phyloP scores from a whole-genome alignment of 2,797 vertebrate species.

The Coendou prehensilis region DNA sequence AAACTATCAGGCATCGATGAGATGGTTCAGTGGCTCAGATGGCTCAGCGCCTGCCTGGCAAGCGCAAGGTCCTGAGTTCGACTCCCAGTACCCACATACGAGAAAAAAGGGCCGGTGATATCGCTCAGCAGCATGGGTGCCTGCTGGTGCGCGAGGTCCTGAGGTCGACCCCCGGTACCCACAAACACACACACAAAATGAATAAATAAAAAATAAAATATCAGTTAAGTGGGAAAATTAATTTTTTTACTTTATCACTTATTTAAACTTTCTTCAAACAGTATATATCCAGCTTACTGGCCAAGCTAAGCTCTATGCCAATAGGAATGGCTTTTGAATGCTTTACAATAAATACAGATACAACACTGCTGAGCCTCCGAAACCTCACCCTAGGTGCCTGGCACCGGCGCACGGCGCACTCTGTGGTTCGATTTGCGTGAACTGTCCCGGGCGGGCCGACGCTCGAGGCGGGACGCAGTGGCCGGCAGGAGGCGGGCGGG shows the following conservation, averaged over 20 bases:
- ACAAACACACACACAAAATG: no score
- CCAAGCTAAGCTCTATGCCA: neutral
- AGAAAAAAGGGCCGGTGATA: no score
- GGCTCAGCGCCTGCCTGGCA: no score
- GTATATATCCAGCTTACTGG: neutral
- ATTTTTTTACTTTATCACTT: neutral
- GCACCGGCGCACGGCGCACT: neutral
- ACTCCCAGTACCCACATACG: no score
- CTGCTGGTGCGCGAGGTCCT: no score
- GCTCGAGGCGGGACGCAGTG: neutral
- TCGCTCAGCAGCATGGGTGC: no score
- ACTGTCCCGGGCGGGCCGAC: neutral
- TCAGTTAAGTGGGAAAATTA: neutral
- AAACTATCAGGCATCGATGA: neutral
- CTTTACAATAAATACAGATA: constrained; percentile 5
- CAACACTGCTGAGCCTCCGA: neutral
- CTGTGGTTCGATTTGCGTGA: neutral
- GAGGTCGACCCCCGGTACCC: no score
- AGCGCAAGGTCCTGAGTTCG: no score
- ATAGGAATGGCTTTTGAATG: neutral
- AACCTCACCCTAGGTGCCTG: neutral
- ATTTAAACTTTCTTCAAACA: constrained; percentile 28
- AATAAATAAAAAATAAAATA: neutral
- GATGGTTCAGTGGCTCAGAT: no score
- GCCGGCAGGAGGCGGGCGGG: neutral